Evolutionary conservation across 2,113 vertebrate species (phyloP).

Genomic region (Crotophaga sulcirostris): DNA sequence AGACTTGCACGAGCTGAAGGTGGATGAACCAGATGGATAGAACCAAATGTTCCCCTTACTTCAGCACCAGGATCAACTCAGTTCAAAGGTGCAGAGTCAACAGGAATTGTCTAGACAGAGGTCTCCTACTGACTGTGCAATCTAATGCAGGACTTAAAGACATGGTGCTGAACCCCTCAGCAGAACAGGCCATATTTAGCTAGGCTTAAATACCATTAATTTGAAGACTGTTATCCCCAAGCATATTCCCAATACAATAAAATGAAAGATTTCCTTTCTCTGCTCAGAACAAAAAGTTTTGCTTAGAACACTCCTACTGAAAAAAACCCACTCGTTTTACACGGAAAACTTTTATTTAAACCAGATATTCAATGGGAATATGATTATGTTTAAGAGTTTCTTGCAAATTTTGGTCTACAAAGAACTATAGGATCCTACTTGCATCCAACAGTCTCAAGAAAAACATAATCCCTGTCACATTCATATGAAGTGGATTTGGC

Average conservation of each 20-base stretch:
- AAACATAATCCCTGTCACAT: neutral
- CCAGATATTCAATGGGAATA: slow-evolving; percentile 32
- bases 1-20: neutral
- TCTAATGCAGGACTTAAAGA: neutral
- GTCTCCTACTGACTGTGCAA: neutral
- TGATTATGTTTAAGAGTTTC: neutral
- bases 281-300: slow-evolving; percentile 32
- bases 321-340: neutral
- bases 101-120: neutral
- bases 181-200: neutral
- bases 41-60: neutral
- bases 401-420: neutral
- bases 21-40: neutral
- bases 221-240: neutral
- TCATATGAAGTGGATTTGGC: neutral
- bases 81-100: neutral
- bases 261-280: slow-evolving; percentile 34
- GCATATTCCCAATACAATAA: neutral
- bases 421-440: neutral
- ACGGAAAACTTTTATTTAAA: slow-evolving; percentile 44
- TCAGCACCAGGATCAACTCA: neutral
- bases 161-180: neutral
- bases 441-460: neutral
- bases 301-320: neutral
- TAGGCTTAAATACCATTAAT: neutral